These are phyloP conservation scores for Hydrochoerus hydrochaeris DNA, from an alignment of 2,113 vertebrate species.

Conservation along the genomic window DNA sequence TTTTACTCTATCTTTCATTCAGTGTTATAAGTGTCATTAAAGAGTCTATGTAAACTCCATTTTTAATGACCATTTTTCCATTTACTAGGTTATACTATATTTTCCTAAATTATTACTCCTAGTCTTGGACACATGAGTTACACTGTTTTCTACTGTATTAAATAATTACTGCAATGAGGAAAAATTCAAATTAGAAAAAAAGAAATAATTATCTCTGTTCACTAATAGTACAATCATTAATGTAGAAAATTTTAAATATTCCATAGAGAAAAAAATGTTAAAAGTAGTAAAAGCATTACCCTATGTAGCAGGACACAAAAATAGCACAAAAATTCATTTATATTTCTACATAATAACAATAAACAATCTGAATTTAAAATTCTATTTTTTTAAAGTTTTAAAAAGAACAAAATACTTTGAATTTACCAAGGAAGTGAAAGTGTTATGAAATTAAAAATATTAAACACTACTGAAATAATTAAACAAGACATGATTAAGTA, in stretches of 20 bases:
- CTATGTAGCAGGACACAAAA: neutral
- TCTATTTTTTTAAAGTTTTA: too few relatives aligned
- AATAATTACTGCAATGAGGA: neutral
- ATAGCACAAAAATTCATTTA: neutral
- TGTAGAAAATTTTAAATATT: neutral
- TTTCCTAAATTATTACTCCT: neutral
- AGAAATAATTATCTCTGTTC: neutral
- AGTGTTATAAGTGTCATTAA: neutral
- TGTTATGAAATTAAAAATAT: neutral
- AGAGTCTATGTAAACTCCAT: neutral
- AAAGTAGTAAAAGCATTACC: neutral
- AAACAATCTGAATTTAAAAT: too few relatives aligned
- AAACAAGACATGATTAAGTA: neutral
- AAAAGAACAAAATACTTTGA: neutral
- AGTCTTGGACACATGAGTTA: neutral
- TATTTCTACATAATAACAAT: neutral
- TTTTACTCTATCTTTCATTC: neutral
- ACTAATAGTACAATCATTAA: neutral
- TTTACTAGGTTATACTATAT: neutral
- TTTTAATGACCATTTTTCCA: neutral
- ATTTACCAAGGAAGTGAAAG: neutral
- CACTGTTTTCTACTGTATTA: neutral
- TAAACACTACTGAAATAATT: neutral
- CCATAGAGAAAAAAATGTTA: neutral
- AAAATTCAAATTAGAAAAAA: neutral